These are phyloP conservation scores for Pseudomyrmex dendroicus DNA, from an alignment of 1,140 invertebrate genomes.

Conservation along the genomic window DNA sequence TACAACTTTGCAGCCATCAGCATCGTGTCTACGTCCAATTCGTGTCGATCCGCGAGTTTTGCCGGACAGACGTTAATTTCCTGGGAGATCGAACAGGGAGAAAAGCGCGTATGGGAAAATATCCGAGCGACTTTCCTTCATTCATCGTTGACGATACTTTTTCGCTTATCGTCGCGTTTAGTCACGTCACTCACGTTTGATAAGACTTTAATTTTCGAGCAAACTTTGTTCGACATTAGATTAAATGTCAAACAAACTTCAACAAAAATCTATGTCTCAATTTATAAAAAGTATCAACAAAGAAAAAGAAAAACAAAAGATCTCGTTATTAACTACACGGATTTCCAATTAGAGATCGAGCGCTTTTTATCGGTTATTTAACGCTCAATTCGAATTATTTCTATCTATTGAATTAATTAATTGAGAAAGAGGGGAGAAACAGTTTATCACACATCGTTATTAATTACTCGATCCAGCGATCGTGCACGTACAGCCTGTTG, in stretches of 20 bases:
- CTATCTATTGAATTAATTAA: background rate
- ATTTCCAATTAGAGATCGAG: background rate
- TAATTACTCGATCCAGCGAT: slow-evolving; percentile 11
- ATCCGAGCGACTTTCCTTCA: slow-evolving; percentile 2
- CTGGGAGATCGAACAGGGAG: slow-evolving; percentile 18
- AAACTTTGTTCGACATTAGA: no score
- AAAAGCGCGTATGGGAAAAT: slow-evolving; percentile 4
- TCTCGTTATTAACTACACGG: background rate
- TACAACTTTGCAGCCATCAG: background rate
- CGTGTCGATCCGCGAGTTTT: slow-evolving; percentile 31
- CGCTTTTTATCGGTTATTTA: background rate
- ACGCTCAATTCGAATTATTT: background rate
- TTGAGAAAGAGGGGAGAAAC: background rate
- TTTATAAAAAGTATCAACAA: no score
- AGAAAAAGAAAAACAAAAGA: no score
- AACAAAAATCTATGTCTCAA: background rate
- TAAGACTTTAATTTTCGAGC: background rate
- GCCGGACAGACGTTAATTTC: slow-evolving; percentile 40
- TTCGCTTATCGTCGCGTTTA: slow-evolving; percentile 10
- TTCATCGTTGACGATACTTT: background rate
- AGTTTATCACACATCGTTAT: slow-evolving; percentile 7
- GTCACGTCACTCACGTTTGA: background rate
- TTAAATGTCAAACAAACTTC: background rate
- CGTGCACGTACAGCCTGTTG: background rate
- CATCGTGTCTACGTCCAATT: background rate